A percentile compares a stretch with the other conserved stretches of the same genome.
Conservation (phyloP, 64 coral and sea anemone genomes). For the Astreopora myriophthalma region DNA sequence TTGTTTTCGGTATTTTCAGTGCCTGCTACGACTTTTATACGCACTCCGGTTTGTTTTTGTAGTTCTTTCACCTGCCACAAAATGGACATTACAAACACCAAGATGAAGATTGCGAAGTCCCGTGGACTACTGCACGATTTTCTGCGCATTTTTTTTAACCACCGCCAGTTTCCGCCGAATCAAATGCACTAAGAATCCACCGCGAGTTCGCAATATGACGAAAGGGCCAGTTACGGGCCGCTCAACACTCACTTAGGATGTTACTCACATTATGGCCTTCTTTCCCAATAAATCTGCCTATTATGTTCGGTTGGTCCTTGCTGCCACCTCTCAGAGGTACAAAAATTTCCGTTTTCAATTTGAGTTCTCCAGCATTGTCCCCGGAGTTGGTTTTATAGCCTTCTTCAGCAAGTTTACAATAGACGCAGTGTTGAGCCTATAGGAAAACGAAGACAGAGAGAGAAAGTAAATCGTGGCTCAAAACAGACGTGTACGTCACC, state of each 20-base stretch:
- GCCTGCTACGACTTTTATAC: slow-evolving; percentile 51
- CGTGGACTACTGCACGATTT: no score
- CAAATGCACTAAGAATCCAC: no score
- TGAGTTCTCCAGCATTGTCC: slow-evolving; percentile 45
- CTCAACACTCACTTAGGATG: no score
- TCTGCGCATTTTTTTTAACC: no score
- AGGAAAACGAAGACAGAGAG: not conserved
- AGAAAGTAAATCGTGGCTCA: no score
- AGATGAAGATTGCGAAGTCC: no score
- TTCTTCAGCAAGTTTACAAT: slow-evolving; percentile 77
- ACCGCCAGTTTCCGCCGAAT: no score
- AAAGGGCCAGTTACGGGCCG: no score
- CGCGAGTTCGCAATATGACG: no score
- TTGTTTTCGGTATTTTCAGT: slow-evolving; percentile 45
- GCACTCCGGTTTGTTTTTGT: slow-evolving; percentile 66
- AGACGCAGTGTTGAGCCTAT: slow-evolving; percentile 77
- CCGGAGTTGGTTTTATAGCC: slow-evolving; percentile 69
- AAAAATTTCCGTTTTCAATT: slow-evolving; percentile 63
- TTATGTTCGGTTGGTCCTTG: slow-evolving; percentile 69
- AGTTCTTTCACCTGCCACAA: slow-evolving; percentile 54
- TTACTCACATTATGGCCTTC: slow-evolving; percentile 68
- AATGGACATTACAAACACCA: not conserved
- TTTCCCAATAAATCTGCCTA: slow-evolving; percentile 76
- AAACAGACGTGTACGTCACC: no score
- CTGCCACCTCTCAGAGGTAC: slow-evolving; percentile 47